A percentile compares a stretch with the other conserved stretches of the same genome.
Conservation (phyloP, 2,113 vertebrate genomes). For the Melanostigma gelatinosum region DNA sequence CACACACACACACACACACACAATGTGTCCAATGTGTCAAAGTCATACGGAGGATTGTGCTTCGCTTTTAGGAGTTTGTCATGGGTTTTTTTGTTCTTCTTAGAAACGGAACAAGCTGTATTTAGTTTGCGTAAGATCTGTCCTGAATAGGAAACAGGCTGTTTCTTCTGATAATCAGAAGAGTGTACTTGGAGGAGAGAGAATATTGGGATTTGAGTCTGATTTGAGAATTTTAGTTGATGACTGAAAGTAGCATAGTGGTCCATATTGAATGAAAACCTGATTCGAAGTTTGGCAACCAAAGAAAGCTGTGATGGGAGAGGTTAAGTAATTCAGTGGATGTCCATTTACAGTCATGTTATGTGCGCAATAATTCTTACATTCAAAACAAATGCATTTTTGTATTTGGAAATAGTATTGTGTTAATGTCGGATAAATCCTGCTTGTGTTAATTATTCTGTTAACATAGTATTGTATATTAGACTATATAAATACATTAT, state of each 20-base stretch:
- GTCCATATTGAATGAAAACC: not conserved
- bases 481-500: not conserved
- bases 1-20: not conserved
- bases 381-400: not conserved
- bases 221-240: slow-evolving; percentile 1
- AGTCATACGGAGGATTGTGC: slow-evolving; percentile 18
- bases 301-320: not conserved
- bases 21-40: slow-evolving; percentile 24
- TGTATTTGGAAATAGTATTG: not conserved
- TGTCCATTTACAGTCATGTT: not conserved
- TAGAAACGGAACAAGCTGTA: slow-evolving; percentile 13
- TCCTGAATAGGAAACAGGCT: not conserved
- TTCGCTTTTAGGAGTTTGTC: slow-evolving; percentile 23
- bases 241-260: not conserved
- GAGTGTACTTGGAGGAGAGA: not conserved
- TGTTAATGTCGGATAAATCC: not conserved
- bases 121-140: slow-evolving; percentile 6
- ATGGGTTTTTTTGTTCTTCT: slow-evolving; percentile 31
- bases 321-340: not conserved
- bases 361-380: not conserved
- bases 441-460: not conserved
- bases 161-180: slow-evolving; percentile 2
- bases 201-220: not conserved
- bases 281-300: not conserved
- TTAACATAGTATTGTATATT: not conserved